Conservation (phyloP, 2,113 vertebrate species). For the Isurus oxyrinchus region DNA sequence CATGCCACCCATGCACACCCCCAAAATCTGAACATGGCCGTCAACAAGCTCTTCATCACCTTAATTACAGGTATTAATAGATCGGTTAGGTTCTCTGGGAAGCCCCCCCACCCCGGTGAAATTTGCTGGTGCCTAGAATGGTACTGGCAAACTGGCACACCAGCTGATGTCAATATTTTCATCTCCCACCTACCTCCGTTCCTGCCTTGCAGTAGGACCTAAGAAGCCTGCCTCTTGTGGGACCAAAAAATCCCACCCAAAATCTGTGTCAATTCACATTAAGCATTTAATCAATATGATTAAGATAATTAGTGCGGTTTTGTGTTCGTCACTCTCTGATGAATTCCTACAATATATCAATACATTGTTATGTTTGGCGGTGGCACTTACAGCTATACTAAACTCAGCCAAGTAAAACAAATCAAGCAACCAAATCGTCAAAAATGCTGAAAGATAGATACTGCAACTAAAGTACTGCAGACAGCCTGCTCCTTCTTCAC, state of each 20-base stretch:
- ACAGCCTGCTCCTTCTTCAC: neutral
- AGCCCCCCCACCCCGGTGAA: too few species aligned
- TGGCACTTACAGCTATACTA: neutral
- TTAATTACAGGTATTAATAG: too few species aligned
- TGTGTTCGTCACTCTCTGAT: neutral
- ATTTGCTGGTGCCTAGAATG: neutral
- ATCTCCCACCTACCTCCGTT: neutral
- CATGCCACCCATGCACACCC: too few species aligned
- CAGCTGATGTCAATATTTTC: too few species aligned
- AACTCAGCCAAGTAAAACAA: neutral
- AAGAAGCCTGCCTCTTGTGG: neutral
- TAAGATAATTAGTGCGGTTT: neutral
- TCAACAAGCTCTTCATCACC: too few species aligned
- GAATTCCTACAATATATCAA: neutral
- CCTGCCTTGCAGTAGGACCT: neutral
- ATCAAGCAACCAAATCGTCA: neutral
- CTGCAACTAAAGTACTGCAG: neutral
- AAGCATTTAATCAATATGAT: neutral
- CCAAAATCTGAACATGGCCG: too few species aligned
- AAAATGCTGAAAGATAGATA: neutral
- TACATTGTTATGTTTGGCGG: neutral
- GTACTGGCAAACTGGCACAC: neutral
- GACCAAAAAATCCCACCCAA: neutral
- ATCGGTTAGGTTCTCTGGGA: too few species aligned
- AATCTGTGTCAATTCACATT: neutral